A percentile compares a stretch with the other conserved stretches of the same genome.
phyloP scores from a whole-genome alignment of 2,113 vertebrate genomes.

The Anseranas semipalmata region DNA sequence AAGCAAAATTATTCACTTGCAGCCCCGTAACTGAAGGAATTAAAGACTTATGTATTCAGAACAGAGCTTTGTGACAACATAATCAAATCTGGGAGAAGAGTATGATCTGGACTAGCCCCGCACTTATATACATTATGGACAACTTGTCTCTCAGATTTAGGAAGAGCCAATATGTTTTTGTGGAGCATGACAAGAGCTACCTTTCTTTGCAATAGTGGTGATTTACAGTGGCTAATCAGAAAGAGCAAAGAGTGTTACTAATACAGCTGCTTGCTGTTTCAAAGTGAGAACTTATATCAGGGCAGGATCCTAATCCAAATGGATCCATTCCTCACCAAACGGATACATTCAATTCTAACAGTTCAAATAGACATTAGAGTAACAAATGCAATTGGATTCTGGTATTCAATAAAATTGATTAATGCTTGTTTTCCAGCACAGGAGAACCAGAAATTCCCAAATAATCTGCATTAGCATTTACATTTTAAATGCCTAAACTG shows the following conservation, averaged over 20 bases:
- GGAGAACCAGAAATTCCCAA: background rate
- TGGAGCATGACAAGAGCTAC: background rate
- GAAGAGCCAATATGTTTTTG: background rate
- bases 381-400: background rate
- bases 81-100: background rate
- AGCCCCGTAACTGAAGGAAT: background rate
- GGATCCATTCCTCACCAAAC: background rate
- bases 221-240: background rate
- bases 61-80: background rate
- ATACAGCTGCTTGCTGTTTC: background rate
- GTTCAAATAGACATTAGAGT: background rate
- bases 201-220: background rate
- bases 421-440: background rate
- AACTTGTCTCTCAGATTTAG: background rate
- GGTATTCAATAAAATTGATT: background rate
- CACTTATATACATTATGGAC: background rate
- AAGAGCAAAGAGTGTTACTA: background rate
- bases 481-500: background rate
- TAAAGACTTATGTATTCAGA: background rate
- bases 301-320: background rate
- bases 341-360: background rate
- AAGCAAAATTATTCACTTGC: constrained; percentile 13
- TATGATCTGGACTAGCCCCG: background rate
- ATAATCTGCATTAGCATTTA: background rate
- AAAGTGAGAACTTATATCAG: background rate